Percentiles rank a stretch among this genome's conserved stretches.
Evolutionary conservation across 2,113 vertebrate genomes (phyloP).

Genomic region (Charina bottae): DNA sequence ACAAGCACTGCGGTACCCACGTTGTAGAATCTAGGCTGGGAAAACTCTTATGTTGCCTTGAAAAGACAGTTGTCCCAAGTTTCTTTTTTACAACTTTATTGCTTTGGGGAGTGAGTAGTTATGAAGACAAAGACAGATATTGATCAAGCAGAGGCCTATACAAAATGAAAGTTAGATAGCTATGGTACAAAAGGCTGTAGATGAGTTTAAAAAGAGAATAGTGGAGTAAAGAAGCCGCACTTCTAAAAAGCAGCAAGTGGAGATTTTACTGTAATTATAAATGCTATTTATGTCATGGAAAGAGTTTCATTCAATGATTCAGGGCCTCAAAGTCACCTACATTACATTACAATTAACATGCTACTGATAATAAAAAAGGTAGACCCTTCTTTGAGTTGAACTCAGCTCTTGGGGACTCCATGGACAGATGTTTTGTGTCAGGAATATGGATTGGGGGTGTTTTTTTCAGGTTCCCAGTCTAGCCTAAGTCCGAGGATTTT

Average conservation of each 20-base stretch:
- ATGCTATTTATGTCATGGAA: not conserved
- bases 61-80: not conserved
- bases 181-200: not conserved
- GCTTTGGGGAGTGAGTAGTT: not conserved
- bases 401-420: not conserved
- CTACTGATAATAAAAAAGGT: not conserved
- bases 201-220: rapidly evolving
- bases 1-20: not conserved
- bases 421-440: not conserved
- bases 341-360: not conserved
- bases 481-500: not conserved
- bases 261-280: not conserved
- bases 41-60: conserved; percentile 3
- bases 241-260: not conserved
- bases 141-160: conserved; percentile 15
- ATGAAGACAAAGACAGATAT: not conserved
- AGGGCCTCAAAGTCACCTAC: not conserved
- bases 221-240: not conserved
- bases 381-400: not conserved
- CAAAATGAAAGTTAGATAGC: not conserved
- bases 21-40: not conserved
- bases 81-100: not conserved
- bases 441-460: not conserved
- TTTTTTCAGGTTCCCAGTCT: not conserved
- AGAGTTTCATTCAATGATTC: not conserved